Percentiles rank a stretch among this genome's conserved stretches.
These are phyloP conservation scores for Gallinago paraguaiae DNA, from an alignment of 2,113 vertebrate species.

Conservation along the genomic window DNA sequence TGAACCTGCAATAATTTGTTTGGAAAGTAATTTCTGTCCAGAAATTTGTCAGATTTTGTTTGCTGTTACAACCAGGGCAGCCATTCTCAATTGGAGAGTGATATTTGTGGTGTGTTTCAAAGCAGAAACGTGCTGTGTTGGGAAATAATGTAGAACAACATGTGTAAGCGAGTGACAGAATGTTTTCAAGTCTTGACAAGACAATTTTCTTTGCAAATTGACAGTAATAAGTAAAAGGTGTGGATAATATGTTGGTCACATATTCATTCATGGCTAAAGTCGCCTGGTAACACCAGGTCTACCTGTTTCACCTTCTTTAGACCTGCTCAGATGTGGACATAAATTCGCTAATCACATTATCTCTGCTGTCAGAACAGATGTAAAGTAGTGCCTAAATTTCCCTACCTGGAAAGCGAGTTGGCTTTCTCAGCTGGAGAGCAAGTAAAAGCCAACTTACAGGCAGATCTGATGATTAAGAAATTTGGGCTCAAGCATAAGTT, in stretches of 20 bases:
- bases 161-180: background rate
- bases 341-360: background rate
- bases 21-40: background rate
- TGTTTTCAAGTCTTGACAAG: background rate
- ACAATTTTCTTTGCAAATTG: background rate
- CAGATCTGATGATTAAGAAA: background rate
- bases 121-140: background rate
- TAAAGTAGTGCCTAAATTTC: background rate
- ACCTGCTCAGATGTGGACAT: background rate
- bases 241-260: background rate
- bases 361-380: background rate
- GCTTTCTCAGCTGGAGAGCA: background rate
- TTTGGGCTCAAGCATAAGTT: background rate
- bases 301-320: background rate
- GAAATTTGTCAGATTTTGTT: background rate
- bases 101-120: background rate
- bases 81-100: background rate
- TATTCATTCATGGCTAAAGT: background rate
- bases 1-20: background rate
- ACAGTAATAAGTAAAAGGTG: background rate
- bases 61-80: background rate
- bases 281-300: background rate
- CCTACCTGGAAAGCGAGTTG: background rate
- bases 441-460: background rate
- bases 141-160: background rate